These are phyloP conservation scores for Phyllopteryx taeniolatus DNA, from an alignment of 2,113 vertebrate species.

Conservation along the genomic window DNA sequence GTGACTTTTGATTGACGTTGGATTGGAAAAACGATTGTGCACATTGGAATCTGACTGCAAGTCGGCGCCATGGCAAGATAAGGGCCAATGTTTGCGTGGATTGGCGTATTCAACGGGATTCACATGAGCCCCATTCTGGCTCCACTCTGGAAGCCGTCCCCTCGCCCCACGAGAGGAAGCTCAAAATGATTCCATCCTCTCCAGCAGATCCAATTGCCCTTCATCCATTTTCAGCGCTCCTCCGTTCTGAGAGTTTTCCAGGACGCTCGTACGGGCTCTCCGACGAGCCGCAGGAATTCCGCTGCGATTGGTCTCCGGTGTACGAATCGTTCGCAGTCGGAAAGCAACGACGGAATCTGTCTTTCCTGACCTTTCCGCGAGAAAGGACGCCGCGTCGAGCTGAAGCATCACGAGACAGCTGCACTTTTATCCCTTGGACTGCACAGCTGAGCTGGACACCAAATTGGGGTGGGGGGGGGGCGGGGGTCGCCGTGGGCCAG, in stretches of 20 bases:
- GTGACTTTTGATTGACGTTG: background rate
- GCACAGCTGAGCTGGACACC: slow-evolving; percentile 37
- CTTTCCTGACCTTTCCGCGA: slow-evolving; percentile 60
- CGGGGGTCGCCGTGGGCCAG: slow-evolving; percentile 6
- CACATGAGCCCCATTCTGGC: background rate
- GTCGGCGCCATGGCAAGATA: background rate
- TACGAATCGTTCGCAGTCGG: slow-evolving; percentile 55
- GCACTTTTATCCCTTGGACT: slow-evolving; percentile 58
- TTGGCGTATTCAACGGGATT: background rate
- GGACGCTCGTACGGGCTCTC: slow-evolving; percentile 45
- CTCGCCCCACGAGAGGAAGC: slow-evolving; percentile 21
- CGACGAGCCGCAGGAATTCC: slow-evolving; percentile 47
- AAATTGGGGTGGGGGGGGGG: background rate
- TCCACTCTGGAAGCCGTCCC: slow-evolving; percentile 20
- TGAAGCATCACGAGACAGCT: slow-evolving; percentile 67
- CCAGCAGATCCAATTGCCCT: slow-evolving; percentile 42
- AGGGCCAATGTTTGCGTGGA: background rate
- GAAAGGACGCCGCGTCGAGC: slow-evolving; percentile 49
- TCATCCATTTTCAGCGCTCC: slow-evolving; percentile 38
- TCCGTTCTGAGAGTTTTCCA: slow-evolving; percentile 32
- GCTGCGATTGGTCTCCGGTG: slow-evolving; percentile 42
- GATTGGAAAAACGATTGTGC: background rate
- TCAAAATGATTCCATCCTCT: slow-evolving; percentile 41
- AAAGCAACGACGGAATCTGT: slow-evolving; percentile 39
- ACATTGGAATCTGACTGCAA: background rate